phyloP scores from a whole-genome alignment of 2,888 invertebrate genomes.

The Proisotoma minuta region DNA sequence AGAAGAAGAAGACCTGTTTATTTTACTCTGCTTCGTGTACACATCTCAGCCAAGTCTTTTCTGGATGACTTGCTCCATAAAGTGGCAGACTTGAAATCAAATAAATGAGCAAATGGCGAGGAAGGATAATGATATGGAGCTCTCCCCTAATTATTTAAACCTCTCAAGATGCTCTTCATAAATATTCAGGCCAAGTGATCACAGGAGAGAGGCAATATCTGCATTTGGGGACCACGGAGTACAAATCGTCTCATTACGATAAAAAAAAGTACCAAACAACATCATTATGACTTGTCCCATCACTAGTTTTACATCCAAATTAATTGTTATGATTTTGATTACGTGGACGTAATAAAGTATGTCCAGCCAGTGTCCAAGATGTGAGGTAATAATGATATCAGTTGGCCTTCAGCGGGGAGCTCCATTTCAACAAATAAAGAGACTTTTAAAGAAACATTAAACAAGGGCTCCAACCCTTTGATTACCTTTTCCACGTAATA shows the following conservation, averaged over 20 bases:
- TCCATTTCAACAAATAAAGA: slow-evolving; percentile 7
- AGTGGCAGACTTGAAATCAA: neutral
- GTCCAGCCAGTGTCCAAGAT: neutral
- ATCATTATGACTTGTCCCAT: slow-evolving; percentile 16
- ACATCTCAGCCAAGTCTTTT: too few species aligned
- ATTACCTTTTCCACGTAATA: slow-evolving; percentile 17
- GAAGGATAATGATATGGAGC: slow-evolving; percentile 38
- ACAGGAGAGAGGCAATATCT: neutral
- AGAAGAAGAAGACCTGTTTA: neutral
- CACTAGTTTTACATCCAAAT: too few species aligned
- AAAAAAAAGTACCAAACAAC: slow-evolving; percentile 9
- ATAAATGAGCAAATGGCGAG: slow-evolving; percentile 38
- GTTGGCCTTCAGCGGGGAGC: slow-evolving; percentile 9
- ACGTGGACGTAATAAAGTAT: neutral
- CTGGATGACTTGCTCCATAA: too few species aligned
- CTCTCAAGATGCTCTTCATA: slow-evolving; percentile 32
- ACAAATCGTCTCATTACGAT: slow-evolving; percentile 26
- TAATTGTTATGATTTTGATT: slow-evolving; percentile 14
- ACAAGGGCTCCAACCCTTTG: slow-evolving; percentile 15
- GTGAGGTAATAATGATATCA: neutral
- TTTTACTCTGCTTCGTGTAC: neutral
- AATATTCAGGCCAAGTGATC: slow-evolving; percentile 21
- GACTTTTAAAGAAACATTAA: slow-evolving; percentile 7
- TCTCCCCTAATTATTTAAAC: slow-evolving; percentile 36
- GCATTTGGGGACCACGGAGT: neutral